Percentiles rank a stretch among this genome's conserved stretches.
phyloP scores from a whole-genome alignment of 2,113 vertebrate genomes.

The Nothobranchius kuhntae region DNA sequence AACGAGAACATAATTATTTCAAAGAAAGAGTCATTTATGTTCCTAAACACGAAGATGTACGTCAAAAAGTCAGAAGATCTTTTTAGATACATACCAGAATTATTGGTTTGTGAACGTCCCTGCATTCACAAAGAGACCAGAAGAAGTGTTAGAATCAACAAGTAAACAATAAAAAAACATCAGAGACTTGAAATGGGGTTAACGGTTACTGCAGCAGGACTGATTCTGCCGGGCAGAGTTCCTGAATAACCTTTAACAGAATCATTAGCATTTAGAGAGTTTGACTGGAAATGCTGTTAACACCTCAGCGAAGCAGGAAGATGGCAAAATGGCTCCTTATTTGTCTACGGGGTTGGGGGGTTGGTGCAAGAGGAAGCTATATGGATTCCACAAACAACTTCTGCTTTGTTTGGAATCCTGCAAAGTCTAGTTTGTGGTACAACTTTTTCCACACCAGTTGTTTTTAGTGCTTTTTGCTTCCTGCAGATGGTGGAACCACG shows the following conservation, averaged over 20 bases:
- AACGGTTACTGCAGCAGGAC: constrained; percentile 4
- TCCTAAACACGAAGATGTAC: no score
- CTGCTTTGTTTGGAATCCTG: not conserved
- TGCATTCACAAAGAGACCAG: no score
- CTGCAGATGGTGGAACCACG: not conserved
- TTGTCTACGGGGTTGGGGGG: constrained; percentile 53
- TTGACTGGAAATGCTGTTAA: constrained; percentile 31
- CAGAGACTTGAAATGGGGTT: no score
- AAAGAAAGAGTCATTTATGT: no score
- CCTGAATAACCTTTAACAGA: not conserved
- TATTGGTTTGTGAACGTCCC: no score
- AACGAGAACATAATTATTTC: no score
- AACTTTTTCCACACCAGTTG: not conserved
- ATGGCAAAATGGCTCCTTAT: constrained; percentile 48
- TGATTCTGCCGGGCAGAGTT: not conserved
- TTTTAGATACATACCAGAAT: no score
- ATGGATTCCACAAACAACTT: constrained; percentile 61
- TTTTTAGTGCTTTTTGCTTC: not conserved
- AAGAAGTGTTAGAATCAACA: no score
- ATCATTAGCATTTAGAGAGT: not conserved
- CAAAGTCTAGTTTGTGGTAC: constrained; percentile 1
- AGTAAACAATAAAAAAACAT: no score
- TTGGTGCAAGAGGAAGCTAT: constrained; percentile 44
- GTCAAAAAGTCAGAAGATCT: no score
- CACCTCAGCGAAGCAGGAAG: constrained; percentile 43